phyloP scores from a whole-genome alignment of 1,140 invertebrate species.

The Lerema accius region DNA sequence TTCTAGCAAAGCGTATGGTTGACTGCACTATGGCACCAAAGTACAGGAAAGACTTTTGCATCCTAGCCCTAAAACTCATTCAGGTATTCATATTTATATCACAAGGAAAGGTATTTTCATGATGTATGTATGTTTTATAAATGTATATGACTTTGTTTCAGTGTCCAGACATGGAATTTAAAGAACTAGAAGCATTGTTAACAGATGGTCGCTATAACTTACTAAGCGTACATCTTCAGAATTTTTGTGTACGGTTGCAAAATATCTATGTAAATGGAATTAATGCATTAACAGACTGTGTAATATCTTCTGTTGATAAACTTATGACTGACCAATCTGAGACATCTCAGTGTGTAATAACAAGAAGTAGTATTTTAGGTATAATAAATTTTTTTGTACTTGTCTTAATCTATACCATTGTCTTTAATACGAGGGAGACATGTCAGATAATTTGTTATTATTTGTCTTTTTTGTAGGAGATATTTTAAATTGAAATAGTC shows the following conservation, averaged over 20 bases:
- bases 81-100: constrained; percentile 66
- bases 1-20: constrained; percentile 72
- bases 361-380: constrained; percentile 79
- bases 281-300: constrained; percentile 77
- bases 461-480: too few relatives aligned
- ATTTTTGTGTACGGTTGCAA: constrained; percentile 78
- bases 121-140: too few relatives aligned
- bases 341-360: constrained; percentile 70
- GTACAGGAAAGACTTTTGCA: constrained; percentile 81
- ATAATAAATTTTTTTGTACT: constrained; percentile 38
- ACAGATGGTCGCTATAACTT: constrained; percentile 79
- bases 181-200: constrained; percentile 73
- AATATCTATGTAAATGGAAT: constrained; percentile 79
- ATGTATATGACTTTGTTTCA: too few relatives aligned
- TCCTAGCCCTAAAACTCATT: constrained; percentile 77
- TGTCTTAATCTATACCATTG: too few relatives aligned
- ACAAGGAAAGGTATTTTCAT: too few relatives aligned
- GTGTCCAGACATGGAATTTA: constrained; percentile 82
- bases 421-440: too few relatives aligned
- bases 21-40: constrained; percentile 74
- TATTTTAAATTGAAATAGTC: too few relatives aligned
- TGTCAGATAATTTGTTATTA: too few relatives aligned
- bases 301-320: constrained; percentile 74
- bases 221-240: constrained; percentile 76
- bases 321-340: constrained; percentile 74